A percentile compares a stretch with the other conserved stretches of the same genome.
These are phyloP conservation scores for Cordilura impudica DNA, from an alignment of 2,888 invertebrate species.

Conservation along the genomic window DNA sequence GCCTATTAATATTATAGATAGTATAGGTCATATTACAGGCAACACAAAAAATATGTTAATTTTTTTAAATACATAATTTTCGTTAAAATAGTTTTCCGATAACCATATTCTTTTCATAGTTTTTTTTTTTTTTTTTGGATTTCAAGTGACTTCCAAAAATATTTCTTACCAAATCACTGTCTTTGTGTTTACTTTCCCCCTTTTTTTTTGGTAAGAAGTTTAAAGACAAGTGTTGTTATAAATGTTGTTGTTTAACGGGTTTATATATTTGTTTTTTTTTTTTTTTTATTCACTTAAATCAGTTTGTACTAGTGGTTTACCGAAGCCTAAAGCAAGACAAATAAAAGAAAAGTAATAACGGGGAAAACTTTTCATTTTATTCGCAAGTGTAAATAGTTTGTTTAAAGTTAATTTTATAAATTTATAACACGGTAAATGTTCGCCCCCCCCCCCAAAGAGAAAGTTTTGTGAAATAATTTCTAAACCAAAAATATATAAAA, in stretches of 20 bases:
- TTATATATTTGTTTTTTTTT: background rate
- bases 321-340: background rate
- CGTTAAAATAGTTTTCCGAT: too few species aligned
- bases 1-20: too few species aligned
- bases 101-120: too few species aligned
- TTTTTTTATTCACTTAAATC: background rate
- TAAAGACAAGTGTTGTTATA: background rate
- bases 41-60: too few species aligned
- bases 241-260: background rate
- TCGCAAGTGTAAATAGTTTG: background rate
- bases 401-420: conserved; percentile 10
- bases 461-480: conserved; percentile 13
- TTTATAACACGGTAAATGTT: too few species aligned
- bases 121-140: too few species aligned
- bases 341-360: background rate
- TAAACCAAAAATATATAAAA: too few species aligned
- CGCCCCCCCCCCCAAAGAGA: background rate
- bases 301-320: background rate
- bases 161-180: too few species aligned
- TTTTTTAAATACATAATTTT: too few species aligned
- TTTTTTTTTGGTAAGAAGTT: background rate
- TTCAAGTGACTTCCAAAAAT: too few species aligned
- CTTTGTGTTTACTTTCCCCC: too few species aligned
- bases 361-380: background rate
- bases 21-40: too few species aligned